Percentiles rank a stretch among this genome's conserved stretches.
Conservation (phyloP, 2,113 vertebrate species). For the Rhea pennata region DNA sequence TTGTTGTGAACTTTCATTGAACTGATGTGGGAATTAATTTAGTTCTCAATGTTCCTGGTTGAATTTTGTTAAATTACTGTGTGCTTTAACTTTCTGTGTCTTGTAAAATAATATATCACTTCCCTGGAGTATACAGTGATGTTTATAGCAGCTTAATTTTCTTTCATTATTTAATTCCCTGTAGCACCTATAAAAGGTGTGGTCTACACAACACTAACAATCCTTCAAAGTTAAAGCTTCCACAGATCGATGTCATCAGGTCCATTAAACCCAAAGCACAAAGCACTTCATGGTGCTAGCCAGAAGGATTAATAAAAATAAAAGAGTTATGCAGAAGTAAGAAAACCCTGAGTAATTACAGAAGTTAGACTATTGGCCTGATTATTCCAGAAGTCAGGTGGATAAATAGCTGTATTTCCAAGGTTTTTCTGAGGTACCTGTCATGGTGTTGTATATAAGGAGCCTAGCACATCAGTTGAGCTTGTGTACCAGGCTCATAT, state of each 20-base stretch:
- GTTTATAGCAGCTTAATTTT: constrained; percentile 47
- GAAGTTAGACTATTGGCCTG: not conserved
- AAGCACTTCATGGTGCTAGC: not conserved
- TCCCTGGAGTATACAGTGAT: not conserved
- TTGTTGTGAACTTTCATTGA: not conserved
- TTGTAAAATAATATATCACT: not conserved
- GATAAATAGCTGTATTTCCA: not conserved
- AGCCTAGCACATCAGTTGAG: not conserved
- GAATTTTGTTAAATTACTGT: constrained; percentile 17
- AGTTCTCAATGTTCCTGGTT: not conserved
- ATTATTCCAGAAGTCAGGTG: not conserved
- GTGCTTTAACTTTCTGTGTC: not conserved
- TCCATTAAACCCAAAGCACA: constrained; percentile 23
- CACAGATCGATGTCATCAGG: not conserved
- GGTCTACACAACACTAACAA: not conserved
- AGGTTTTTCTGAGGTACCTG: not conserved
- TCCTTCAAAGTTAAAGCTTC: constrained; percentile 39
- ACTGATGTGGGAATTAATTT: constrained; percentile 25
- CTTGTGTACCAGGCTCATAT: no score
- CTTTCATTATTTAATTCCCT: constrained; percentile 20
- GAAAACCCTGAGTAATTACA: not conserved
- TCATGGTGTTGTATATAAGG: not conserved
- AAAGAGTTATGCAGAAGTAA: constrained; percentile 3
- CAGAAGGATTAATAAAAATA: constrained; percentile 18
- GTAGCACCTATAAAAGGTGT: constrained; percentile 35